Percentiles rank a stretch among this genome's conserved stretches.
These are phyloP conservation scores for Luehdorfia chinensis DNA, from an alignment of 1,140 invertebrate species.

Conservation along the genomic window DNA sequence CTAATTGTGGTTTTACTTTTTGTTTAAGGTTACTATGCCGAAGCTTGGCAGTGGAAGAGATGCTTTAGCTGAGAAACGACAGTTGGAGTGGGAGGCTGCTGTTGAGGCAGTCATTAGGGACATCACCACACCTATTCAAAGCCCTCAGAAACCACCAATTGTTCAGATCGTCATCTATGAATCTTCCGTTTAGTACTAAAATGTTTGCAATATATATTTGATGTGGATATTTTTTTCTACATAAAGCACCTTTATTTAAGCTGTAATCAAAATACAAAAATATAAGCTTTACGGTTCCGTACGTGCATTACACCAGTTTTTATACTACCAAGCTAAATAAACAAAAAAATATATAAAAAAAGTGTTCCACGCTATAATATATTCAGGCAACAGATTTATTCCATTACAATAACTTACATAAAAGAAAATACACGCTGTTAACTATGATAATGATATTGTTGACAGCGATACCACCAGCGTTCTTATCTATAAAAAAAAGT, in stretches of 20 bases:
- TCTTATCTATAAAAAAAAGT: not conserved
- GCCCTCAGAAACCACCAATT: slow-evolving; percentile 79
- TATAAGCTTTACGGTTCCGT: no score
- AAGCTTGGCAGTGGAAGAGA: slow-evolving; percentile 41
- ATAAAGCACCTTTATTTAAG: no score
- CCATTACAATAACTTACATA: no score
- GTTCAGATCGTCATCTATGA: slow-evolving; percentile 93
- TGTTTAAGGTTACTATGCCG: slow-evolving; percentile 66
- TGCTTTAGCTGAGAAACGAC: slow-evolving; percentile 57
- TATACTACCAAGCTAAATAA: no score
- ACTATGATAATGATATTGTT: no score
- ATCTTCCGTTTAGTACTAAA: slow-evolving; percentile 80
- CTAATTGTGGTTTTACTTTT: no score
- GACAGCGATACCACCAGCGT: no score
- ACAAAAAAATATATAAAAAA: no score
- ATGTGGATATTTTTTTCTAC: not conserved
- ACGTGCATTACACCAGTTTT: no score
- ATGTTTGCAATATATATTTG: not conserved
- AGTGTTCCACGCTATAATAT: no score
- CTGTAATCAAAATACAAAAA: not conserved
- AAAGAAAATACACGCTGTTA: no score
- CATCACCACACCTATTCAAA: slow-evolving; percentile 78
- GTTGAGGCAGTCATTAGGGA: slow-evolving; percentile 85
- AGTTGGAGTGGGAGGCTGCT: slow-evolving; percentile 82
- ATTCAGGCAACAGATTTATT: no score